Evolutionary conservation across 2,113 vertebrate genomes (phyloP).

Genomic region (Penelope pileata): DNA sequence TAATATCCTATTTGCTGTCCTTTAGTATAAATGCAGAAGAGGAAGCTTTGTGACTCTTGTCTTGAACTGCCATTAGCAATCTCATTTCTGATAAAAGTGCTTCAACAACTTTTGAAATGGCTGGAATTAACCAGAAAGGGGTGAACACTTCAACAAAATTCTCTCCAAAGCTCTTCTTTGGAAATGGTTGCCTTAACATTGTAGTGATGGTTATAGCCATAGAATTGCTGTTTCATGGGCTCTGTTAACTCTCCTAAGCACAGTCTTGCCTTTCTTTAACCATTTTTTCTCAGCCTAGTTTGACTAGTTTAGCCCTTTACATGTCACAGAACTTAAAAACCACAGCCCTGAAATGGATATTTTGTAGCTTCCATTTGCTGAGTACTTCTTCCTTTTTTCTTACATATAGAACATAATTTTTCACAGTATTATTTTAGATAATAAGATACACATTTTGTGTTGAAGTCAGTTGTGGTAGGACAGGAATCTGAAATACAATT

Average conservation of each 20-base stretch:
- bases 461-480: background rate
- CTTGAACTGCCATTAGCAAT: background rate
- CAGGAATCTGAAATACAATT: background rate
- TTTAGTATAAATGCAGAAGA: background rate
- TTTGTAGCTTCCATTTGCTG: background rate
- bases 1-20: background rate
- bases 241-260: background rate
- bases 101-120: background rate
- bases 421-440: background rate
- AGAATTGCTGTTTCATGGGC: background rate
- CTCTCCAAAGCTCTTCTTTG: background rate
- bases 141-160: background rate
- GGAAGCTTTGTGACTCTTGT: background rate
- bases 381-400: background rate
- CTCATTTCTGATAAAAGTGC: background rate
- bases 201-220: background rate
- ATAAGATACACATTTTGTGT: background rate
- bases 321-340: background rate
- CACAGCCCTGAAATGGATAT: background rate
- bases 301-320: background rate
- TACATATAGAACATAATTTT: background rate
- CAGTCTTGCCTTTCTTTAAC: background rate
- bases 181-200: background rate
- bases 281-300: background rate
- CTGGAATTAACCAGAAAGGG: background rate